Percentiles rank a stretch among this genome's conserved stretches.
These are phyloP conservation scores for Myzus persicae DNA, from an alignment of 1,140 invertebrate species.

Conservation along the genomic window DNA sequence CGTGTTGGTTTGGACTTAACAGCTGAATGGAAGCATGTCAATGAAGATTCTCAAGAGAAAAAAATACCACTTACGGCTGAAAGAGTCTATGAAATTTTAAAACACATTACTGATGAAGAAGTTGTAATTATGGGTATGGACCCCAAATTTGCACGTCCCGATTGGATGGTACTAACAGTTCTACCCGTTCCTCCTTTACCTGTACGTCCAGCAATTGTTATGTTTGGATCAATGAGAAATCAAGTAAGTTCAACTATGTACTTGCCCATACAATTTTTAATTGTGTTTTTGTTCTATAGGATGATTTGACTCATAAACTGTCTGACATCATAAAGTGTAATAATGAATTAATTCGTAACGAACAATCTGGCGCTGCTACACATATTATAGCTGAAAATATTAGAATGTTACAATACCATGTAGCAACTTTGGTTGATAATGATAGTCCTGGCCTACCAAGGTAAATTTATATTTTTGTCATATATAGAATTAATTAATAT, in stretches of 20 bases:
- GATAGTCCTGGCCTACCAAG: conserved; percentile 97
- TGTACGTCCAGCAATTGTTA: conserved; percentile 95
- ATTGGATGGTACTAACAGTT: conserved; percentile 99
- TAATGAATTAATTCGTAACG: conserved; percentile 94
- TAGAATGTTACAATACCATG: conserved; percentile 98
- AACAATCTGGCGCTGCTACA: conserved; percentile 93
- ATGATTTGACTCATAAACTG: conserved; percentile 99
- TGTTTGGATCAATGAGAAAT: conserved; percentile 98
- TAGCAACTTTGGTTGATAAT: conserved; percentile 97
- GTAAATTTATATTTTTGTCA: conserved; percentile 64
- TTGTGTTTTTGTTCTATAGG: conserved; percentile 69
- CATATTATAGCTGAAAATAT: conserved; percentile 97
- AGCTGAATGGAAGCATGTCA: conserved; percentile 97
- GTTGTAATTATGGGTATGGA: conserved; percentile 96
- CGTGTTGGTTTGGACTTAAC: conserved; percentile 89
- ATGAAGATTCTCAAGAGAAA: conserved; percentile 97
- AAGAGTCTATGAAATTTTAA: conserved; percentile 94
- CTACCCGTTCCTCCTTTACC: conserved; percentile 95
- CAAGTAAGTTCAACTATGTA: conserved; percentile 65
- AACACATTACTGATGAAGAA: conserved; percentile 97
- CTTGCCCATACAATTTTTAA: background rate
- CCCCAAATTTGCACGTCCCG: conserved; percentile 92
- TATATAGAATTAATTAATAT: too few relatives aligned
- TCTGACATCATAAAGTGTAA: conserved; percentile 99
- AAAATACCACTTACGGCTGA: conserved; percentile 94